Base-by-base conservation (phyloP, 2,797 vertebrate species). In the Trachops cirrhosus region DNA sequence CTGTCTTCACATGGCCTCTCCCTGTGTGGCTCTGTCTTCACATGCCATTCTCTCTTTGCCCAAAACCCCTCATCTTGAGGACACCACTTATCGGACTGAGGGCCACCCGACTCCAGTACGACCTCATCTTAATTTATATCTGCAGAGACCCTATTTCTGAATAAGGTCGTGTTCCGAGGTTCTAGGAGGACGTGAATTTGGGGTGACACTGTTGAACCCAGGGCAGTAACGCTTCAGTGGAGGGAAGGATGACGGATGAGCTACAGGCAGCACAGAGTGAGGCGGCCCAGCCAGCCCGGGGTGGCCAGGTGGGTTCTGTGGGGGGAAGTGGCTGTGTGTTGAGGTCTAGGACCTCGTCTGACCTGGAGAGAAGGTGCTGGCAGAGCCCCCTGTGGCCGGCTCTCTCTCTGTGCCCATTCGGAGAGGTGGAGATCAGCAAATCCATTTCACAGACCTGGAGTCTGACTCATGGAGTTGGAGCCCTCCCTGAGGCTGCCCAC, bases 1-100 rank as follows among this genome's bases (percentile, higher is more conserved):
- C 52, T 0, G 3, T 10, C 39, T 6, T n/a, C 41, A 3, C 0
- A 1, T 15, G 19, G 54, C 10, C 37, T 18, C 10, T 39, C n/a
- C 9, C 19, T 68, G 37, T 12, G 34, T 62, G 2, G 59, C 59
- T 26, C 62, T 39, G 6, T 50, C 41, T n/a, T 7, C 15, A 3
- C 9, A 0, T 22, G 34, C 67, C 34, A 0, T n/a, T 19, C 22
- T 54, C 68, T 44, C 46, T 10, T 2, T 24, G 34, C 39, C 75
- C 75, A 29, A 10, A n/a, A 24, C 22, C n/a, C 54, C 2, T 89
- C 9, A 26, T 48, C 41, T 39, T n/a, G 11, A 52, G 44, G 44
- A 64, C 16, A 29, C 4, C 34, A 34, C 12, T 44, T 26, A 5
- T 16, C 14, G 37, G 16, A 11, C 48, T 12, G 26, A 50, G 54